phyloP scores from a whole-genome alignment of 2,797 vertebrate genomes.

The Neosilurus hyrtlii region DNA sequence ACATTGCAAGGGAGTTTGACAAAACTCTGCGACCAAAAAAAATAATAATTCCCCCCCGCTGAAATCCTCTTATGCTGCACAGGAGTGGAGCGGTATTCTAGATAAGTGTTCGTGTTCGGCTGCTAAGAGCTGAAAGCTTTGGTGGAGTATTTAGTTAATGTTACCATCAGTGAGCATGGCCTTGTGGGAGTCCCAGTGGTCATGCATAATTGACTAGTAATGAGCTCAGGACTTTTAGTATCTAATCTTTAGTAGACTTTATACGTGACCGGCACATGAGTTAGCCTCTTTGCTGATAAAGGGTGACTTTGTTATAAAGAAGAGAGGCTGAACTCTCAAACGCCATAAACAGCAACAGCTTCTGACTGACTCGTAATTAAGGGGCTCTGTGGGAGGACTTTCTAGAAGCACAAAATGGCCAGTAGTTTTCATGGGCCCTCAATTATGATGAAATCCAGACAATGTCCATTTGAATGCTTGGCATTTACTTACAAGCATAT shows the following conservation, averaged over 20 bases:
- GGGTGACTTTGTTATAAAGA: constrained; percentile 62
- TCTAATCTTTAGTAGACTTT: constrained; percentile 70
- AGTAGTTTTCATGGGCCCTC: constrained; percentile 43
- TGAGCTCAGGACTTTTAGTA: constrained; percentile 64
- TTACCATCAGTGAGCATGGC: constrained; percentile 30
- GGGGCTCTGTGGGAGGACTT: constrained; percentile 60
- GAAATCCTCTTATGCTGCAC: neutral
- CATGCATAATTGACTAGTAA: constrained; percentile 65
- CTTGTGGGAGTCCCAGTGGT: constrained; percentile 45
- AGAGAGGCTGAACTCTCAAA: neutral
- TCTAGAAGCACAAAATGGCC: constrained; percentile 60
- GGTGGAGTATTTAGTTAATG: constrained; percentile 26
- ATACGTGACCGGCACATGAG: constrained; percentile 47
- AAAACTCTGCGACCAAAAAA: neutral
- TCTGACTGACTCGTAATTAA: constrained; percentile 68
- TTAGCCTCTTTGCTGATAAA: constrained; percentile 59
- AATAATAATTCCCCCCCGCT: neutral
- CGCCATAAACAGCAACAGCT: constrained; percentile 26
- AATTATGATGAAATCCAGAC: constrained; percentile 16
- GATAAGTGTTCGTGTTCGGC: constrained; percentile 26
- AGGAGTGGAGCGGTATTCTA: constrained; percentile 22
- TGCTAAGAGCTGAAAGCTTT: constrained; percentile 27
- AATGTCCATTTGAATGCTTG: neutral
- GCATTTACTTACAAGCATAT: constrained; percentile 18
- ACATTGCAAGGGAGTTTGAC: neutral